A percentile compares a stretch with the other conserved stretches of the same genome.
Evolutionary conservation across 2,888 invertebrate species (phyloP).

Genomic region (Poecilobothrus nobilitatus): DNA sequence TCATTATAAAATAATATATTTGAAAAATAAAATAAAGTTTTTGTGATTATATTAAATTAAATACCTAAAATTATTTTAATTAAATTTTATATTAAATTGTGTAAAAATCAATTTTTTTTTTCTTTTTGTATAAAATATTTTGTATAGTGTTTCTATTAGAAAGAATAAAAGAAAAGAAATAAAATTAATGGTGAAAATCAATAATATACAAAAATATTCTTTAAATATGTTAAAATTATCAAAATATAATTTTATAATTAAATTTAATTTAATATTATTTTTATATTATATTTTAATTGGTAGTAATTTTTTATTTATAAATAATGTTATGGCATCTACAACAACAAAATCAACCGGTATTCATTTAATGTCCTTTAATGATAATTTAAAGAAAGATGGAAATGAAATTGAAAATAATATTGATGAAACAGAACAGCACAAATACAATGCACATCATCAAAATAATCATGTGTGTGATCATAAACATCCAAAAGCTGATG

Average conservation of each 20-base stretch:
- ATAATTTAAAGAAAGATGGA: neutral
- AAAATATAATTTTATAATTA: neutral
- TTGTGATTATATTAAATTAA: no score
- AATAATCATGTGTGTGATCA: conserved; percentile 47
- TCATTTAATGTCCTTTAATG: neutral
- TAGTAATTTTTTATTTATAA: neutral
- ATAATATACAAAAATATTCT: neutral
- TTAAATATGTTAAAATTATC: neutral
- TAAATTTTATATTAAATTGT: no score
- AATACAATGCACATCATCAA: neutral
- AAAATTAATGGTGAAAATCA: neutral
- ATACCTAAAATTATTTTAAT: no score
- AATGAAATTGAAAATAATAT: no score
- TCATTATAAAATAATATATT: no score
- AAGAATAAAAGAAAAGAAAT: no score
- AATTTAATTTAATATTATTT: neutral
- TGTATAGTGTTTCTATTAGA: no score
- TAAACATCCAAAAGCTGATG: conserved; percentile 57
- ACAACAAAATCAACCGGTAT: neutral
- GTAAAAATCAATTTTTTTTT: no score
- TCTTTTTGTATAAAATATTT: no score
- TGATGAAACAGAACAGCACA: neutral
- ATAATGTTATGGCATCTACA: neutral
- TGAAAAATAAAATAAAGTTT: no score
- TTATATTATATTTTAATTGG: neutral